Conservation (phyloP, 2,797 vertebrate genomes). For the Periparus ater region DNA sequence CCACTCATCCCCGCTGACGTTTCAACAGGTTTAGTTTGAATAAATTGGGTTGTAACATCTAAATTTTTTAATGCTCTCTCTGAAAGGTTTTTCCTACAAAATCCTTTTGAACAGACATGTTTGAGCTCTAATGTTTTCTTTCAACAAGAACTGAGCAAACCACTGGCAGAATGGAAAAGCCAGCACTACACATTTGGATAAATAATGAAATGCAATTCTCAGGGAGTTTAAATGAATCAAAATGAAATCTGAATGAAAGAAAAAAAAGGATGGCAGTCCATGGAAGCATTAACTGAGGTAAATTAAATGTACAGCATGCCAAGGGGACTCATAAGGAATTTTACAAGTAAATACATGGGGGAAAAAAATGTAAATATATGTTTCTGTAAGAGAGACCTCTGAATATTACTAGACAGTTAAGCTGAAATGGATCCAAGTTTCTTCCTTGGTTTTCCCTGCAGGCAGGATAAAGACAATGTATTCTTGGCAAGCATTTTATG, state of each 20-base stretch:
- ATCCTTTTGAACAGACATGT: background rate
- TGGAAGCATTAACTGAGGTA: background rate
- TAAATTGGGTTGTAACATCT: background rate
- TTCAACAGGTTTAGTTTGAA: background rate
- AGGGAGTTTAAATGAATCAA: background rate
- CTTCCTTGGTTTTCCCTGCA: background rate
- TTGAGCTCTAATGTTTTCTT: background rate
- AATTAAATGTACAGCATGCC: background rate
- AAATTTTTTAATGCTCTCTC: background rate
- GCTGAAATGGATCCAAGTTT: background rate
- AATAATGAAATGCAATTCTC: background rate
- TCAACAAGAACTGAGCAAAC: background rate
- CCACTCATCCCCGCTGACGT: background rate
- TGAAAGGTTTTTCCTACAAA: background rate
- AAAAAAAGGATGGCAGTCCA: background rate
- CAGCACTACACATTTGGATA: background rate
- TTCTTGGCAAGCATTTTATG: background rate
- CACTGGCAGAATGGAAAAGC: background rate
- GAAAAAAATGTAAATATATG: background rate
- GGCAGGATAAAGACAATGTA: background rate
- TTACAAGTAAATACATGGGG: background rate
- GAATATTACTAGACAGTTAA: background rate
- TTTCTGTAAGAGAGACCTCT: background rate
- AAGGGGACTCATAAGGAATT: background rate
- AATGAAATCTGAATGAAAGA: background rate